Percentiles rank a stretch among this genome's conserved stretches.
phyloP scores from a whole-genome alignment of 2,888 invertebrate genomes.

The Leptinotarsa juncta region DNA sequence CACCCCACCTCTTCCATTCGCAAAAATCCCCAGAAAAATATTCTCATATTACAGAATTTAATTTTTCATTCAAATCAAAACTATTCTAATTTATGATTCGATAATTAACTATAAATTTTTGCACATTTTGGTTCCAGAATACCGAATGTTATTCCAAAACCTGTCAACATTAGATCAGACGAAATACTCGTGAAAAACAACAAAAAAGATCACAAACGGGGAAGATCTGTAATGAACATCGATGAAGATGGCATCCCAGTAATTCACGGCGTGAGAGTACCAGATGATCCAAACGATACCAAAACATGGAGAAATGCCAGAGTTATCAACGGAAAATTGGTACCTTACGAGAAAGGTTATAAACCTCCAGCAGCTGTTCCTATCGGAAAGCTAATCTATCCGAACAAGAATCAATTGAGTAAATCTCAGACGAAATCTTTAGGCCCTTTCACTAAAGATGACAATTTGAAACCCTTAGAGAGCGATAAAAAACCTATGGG shows the following conservation, averaged over 20 bases:
- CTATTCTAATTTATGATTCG: too few relatives aligned
- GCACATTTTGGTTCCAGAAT: constrained; percentile 55
- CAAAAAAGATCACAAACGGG: constrained; percentile 71
- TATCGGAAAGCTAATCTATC: constrained; percentile 67
- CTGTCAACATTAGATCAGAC: constrained; percentile 77
- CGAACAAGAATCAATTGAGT: constrained; percentile 25
- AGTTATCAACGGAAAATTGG: constrained; percentile 85
- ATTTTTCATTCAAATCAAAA: too few relatives aligned
- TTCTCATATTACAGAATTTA: too few relatives aligned
- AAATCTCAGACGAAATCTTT: constrained; percentile 57
- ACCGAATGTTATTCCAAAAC: constrained; percentile 73
- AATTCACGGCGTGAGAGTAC: constrained; percentile 84
- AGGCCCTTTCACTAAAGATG: constrained; percentile 74
- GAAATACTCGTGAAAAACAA: constrained; percentile 70
- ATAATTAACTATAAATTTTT: too few relatives aligned
- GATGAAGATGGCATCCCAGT: constrained; percentile 82
- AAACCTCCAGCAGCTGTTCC: constrained; percentile 74
- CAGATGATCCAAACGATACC: constrained; percentile 76
- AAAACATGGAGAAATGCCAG: constrained; percentile 90
- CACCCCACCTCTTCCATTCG: too few relatives aligned
- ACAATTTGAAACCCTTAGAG: constrained; percentile 68
- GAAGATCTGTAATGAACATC: constrained; percentile 73
- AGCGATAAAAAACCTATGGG: constrained; percentile 60
- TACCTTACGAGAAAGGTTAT: constrained; percentile 79
- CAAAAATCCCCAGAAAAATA: too few relatives aligned